Base-by-base conservation (phyloP, 2,888 invertebrate species). In the Diplolepis rosae region DNA sequence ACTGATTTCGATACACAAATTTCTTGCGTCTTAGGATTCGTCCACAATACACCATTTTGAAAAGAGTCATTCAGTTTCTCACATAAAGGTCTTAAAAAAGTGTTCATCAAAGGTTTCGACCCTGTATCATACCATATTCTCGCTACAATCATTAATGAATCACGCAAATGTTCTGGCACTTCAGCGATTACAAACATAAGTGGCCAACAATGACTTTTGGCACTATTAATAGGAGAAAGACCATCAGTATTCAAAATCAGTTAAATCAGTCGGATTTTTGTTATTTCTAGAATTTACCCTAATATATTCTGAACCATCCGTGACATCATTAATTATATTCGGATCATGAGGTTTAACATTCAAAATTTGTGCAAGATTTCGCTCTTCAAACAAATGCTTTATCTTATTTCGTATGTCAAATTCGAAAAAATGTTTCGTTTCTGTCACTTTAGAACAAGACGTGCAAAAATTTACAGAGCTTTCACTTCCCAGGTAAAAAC, bases 181-280 rank as follows among this genome's bases (percentile, higher is more conserved):
- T 75, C 75, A 54, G 68, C 73, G 28, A 72, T 69, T n/a, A 22
- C 68, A 48, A 48, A 76, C 66, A 76, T 68, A 24, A 76, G 18
- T 27, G 71, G 74, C 70, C 72, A 76, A 28, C 70, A 69, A 30
- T 74, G 24, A 54, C 65, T 65, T 9, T 51, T 70, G 1, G 67
- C 50, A 70, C 69, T 70, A 27, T 75, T 72, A 2, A 54, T 48
- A 15, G 73, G 18, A 50, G 68, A 50, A 22, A 77, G 30, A 30
- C 73, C 77, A 66, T 75, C 77, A 4, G 73, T 76, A 68, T 73
- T 72, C 65, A 73, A 69, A 42, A 76, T 71, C 24, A 75, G 65
- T 61, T 13, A 78, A 52, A 56, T 78, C 74, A 28, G 72, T 73
- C 45, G 66, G 11, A 1, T 30, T 1, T 42, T 71, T 66, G 22